Conservation (phyloP, 2,113 vertebrate genomes). For the Ranitomeya imitator region DNA sequence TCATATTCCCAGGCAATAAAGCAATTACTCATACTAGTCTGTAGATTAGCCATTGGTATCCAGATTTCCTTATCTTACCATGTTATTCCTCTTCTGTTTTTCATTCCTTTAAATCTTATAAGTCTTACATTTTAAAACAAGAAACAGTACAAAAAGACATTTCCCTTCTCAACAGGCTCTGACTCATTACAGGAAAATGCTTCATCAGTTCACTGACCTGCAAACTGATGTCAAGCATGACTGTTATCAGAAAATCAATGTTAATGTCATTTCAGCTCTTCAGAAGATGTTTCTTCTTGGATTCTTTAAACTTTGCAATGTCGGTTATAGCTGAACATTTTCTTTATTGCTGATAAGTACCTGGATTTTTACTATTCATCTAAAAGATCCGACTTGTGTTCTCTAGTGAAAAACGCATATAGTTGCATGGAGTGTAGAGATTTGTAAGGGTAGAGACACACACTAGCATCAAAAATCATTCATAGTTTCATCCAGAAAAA, state of each 20-base stretch:
- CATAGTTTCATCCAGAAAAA: too few species aligned
- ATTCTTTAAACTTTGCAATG: slow-evolving; percentile 1
- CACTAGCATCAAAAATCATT: too few species aligned
- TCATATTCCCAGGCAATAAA: neutral
- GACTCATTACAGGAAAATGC: slow-evolving; percentile 41
- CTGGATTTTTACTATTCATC: neutral
- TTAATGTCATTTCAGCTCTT: neutral
- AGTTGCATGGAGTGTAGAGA: too few species aligned
- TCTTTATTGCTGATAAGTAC: neutral
- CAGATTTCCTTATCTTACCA: too few species aligned
- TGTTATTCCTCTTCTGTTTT: neutral
- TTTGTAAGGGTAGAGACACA: too few species aligned
- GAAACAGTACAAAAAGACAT: neutral
- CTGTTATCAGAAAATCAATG: slow-evolving; percentile 49
- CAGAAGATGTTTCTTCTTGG: slow-evolving; percentile 7
- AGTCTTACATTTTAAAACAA: slow-evolving; percentile 13
- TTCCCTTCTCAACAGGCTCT: neutral
- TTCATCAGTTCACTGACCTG: slow-evolving; percentile 44
- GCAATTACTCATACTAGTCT: too few species aligned
- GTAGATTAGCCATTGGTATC: too few species aligned
- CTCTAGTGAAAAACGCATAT: neutral
- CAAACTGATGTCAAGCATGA: slow-evolving; percentile 46
- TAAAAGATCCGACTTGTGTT: neutral
- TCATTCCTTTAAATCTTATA: neutral
- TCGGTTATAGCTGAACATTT: neutral